phyloP scores from a whole-genome alignment of 2,797 vertebrate genomes.

The Tangara arthus region DNA sequence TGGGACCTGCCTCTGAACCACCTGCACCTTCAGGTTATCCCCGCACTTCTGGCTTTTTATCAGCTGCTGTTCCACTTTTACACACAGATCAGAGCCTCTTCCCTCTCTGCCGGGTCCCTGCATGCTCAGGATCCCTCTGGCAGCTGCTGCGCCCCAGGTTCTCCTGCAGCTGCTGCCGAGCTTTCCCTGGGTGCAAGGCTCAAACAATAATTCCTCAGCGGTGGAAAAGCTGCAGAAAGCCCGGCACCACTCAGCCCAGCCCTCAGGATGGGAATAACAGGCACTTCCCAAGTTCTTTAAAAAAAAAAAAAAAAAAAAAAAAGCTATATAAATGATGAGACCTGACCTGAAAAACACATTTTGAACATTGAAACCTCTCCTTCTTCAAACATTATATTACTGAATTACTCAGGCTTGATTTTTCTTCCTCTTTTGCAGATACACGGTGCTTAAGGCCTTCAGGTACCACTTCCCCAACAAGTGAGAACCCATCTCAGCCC shows the following conservation, averaged over 20 bases:
- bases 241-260: not conserved
- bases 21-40: fast-evolving
- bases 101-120: not conserved
- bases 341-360: not conserved
- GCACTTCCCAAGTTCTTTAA: not conserved
- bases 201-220: not conserved
- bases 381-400: not conserved
- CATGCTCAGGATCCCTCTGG: not conserved
- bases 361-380: not conserved
- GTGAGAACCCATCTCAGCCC: not conserved
- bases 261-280: not conserved
- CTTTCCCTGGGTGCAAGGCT: not conserved
- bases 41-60: not conserved
- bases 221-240: not conserved
- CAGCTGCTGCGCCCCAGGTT: not conserved
- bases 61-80: fast-evolving
- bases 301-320: not conserved
- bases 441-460: conserved; percentile 48
- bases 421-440: conserved; percentile 55
- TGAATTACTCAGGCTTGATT: not conserved
- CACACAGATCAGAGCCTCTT: fast-evolving
- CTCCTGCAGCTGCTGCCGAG: not conserved
- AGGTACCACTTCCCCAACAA: not conserved
- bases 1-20: not conserved
- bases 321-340: not conserved